Percentiles rank a stretch among this genome's conserved stretches.
These are phyloP conservation scores for Epizoanthus ramosus DNA, from an alignment of 92 coral and sea anemone genomes.

Conservation along the genomic window DNA sequence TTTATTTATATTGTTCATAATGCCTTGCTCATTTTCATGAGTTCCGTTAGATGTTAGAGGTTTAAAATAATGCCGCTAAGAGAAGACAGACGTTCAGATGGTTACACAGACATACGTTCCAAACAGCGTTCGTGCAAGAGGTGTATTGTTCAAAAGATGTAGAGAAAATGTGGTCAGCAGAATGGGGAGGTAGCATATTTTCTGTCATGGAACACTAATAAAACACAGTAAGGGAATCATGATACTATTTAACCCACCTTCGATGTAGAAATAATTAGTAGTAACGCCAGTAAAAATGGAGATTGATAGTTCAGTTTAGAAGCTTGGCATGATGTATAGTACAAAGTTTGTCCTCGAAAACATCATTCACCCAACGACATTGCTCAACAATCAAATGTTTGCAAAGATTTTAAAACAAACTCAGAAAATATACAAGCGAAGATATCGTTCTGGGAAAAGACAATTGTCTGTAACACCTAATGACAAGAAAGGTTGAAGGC, in stretches of 20 bases:
- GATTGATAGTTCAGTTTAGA: neutral
- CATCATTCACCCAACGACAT: too few relatives aligned
- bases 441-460: too few relatives aligned
- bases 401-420: too few relatives aligned
- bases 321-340: too few relatives aligned
- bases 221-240: neutral
- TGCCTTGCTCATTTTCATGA: neutral
- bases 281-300: neutral
- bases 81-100: neutral
- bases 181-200: neutral
- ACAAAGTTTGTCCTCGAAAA: too few relatives aligned
- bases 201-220: neutral
- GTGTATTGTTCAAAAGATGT: neutral
- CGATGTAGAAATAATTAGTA: neutral
- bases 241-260: neutral
- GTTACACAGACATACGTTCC: neutral
- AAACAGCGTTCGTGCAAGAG: neutral
- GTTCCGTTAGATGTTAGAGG: neutral
- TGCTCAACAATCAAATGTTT: too few relatives aligned
- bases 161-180: neutral
- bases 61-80: neutral
- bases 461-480: too few relatives aligned
- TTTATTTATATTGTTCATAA: neutral
- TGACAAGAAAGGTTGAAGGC: too few relatives aligned
- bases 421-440: too few relatives aligned